Conservation (phyloP, 1,140 invertebrate genomes). For the Cydia splendana region DNA sequence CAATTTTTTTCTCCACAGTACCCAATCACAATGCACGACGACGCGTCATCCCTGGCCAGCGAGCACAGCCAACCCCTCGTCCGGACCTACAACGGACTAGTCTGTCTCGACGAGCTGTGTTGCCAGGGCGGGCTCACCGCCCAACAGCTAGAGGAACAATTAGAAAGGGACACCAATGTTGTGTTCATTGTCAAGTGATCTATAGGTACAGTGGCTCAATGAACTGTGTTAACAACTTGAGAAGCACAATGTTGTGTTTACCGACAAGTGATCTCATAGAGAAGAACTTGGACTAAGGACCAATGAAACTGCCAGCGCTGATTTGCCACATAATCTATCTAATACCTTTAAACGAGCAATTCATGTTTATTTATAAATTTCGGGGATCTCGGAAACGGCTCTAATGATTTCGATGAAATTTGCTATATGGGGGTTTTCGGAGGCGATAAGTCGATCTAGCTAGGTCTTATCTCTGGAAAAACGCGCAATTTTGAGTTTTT, state of each 20-base stretch:
- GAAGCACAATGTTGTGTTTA: background rate
- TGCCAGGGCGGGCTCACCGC: constrained; percentile 86
- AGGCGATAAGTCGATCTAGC: no score
- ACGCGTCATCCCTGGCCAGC: constrained; percentile 66
- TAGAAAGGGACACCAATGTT: constrained; percentile 90
- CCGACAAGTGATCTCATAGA: constrained; percentile 3
- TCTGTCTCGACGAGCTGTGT: constrained; percentile 92
- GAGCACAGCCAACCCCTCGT: constrained; percentile 64
- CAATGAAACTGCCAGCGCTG: background rate
- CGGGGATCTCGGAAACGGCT: no score
- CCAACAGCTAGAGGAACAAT: constrained; percentile 88
- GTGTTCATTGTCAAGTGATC: constrained; percentile 82
- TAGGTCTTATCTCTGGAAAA: no score
- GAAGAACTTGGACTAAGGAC: no score
- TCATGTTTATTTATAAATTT: no score
- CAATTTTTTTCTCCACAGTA: constrained; percentile 60
- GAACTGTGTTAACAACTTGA: background rate
- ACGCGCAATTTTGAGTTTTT: no score
- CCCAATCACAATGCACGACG: constrained; percentile 77
- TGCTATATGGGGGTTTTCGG: no score
- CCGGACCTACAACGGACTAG: constrained; percentile 85
- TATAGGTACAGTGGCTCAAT: background rate
- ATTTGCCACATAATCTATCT: background rate
- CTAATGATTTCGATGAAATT: no score
- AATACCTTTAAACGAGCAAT: no score